These are phyloP conservation scores for Saccostrea echinata DNA, from an alignment of 1,140 invertebrate species.

Conservation along the genomic window DNA sequence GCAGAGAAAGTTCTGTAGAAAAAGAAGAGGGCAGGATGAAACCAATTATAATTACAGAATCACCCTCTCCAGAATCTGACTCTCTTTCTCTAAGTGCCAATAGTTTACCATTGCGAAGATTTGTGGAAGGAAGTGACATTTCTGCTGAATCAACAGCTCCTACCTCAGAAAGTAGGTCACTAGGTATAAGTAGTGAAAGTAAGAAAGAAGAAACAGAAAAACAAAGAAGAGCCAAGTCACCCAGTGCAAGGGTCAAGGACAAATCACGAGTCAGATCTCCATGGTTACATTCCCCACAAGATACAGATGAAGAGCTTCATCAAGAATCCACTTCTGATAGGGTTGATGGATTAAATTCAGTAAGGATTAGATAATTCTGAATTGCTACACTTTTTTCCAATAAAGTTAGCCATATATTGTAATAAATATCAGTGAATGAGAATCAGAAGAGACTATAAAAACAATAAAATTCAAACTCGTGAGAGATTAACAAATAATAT, in stretches of 20 bases:
- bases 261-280: constrained; percentile 72
- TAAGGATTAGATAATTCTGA: background rate
- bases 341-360: constrained; percentile 18
- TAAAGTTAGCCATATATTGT: background rate
- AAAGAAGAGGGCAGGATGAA: background rate
- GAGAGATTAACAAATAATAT: background rate
- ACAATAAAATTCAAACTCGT: background rate
- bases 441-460: too few relatives aligned
- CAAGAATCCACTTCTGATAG: background rate
- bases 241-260: constrained; percentile 76
- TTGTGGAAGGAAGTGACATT: constrained; percentile 72
- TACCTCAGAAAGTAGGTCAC: constrained; percentile 37
- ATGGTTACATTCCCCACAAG: constrained; percentile 54
- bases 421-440: background rate
- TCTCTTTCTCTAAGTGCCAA: background rate
- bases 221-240: constrained; percentile 72
- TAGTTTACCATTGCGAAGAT: constrained; percentile 49
- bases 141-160: constrained; percentile 36
- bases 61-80: background rate
- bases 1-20: constrained; percentile 13
- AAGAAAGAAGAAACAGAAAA: constrained; percentile 71
- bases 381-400: background rate
- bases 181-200: constrained; percentile 55
- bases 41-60: background rate
- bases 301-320: constrained; percentile 5